Percentiles rank a stretch among this genome's conserved stretches.
Conservation (phyloP, 2,888 invertebrate genomes). For the Drosophila histrio region DNA sequence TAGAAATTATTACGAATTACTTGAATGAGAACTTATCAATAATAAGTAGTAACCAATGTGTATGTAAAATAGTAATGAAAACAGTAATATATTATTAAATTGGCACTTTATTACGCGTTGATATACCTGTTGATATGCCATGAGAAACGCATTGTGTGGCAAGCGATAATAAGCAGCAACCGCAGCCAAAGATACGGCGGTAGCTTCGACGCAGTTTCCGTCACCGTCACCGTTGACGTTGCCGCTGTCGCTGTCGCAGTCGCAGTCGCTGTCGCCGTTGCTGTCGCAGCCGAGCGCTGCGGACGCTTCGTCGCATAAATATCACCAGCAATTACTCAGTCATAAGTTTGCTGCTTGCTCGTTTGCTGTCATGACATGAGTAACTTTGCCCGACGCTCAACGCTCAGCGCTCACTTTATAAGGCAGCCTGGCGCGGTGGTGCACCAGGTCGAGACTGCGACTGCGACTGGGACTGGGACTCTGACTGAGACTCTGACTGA, state of each 20-base stretch:
- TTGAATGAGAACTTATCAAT: too few species aligned
- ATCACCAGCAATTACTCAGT: slow-evolving; percentile 83
- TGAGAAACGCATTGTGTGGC: slow-evolving; percentile 54
- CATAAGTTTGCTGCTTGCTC: slow-evolving; percentile 82
- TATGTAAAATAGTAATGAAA: too few species aligned
- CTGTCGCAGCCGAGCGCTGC: slow-evolving; percentile 4
- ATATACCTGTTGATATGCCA: too few species aligned
- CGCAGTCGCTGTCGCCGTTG: slow-evolving; percentile 16
- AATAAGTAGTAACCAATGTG: too few species aligned
- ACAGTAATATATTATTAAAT: too few species aligned
- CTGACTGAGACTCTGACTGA: neutral
- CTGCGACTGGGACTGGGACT: neutral
- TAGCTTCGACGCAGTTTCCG: slow-evolving; percentile 40
- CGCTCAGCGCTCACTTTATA: slow-evolving; percentile 68
- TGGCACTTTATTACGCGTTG: too few species aligned
- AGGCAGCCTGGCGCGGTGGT: slow-evolving; percentile 57
- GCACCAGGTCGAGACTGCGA: slow-evolving; percentile 4
- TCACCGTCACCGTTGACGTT: slow-evolving; percentile 23
- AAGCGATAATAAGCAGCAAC: slow-evolving; percentile 60
- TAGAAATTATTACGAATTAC: too few species aligned
- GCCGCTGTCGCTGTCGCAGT: neutral
- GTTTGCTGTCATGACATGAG: slow-evolving; percentile 79
- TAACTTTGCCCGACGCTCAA: slow-evolving; percentile 67
- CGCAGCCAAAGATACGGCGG: slow-evolving; percentile 45
- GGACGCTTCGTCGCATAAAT: slow-evolving; percentile 84